Evolutionary conservation across 92 coral and sea anemone genomes (phyloP), one percentile per base, ranked within the genome.

Genomic region (Phenganax stokvisi): DNA sequence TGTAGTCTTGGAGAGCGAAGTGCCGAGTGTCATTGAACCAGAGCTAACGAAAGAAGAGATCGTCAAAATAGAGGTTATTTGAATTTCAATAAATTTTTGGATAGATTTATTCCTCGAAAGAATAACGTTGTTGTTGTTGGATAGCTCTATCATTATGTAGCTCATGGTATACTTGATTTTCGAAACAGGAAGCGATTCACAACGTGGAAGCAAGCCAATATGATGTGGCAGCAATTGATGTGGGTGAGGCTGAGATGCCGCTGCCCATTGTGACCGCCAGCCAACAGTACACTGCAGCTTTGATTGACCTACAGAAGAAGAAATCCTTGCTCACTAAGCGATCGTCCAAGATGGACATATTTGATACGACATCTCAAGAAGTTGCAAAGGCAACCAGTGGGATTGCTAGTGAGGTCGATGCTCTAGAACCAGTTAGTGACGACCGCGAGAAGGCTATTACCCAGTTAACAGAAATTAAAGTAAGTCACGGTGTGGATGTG

Each of bases 1-100:
- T 69, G 85, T 84, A 47, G 92, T 81, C 81, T 89, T 94, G 74
- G 98, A 94, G 65, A 88, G 85, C 28, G 97, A 94, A 85, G 89
- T 94, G 3, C 87, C 86, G 57, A 85, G 89, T 66, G 98, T 96
- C 52, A 84, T 88, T 82, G 97, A 94, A 72, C 86, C 88, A 31
- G 97, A 87, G 77, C 86, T 90, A 83, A 92, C 96, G 52, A 90
- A 89, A 80, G 98, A 90, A 17, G 98, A 94, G 37, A 77, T 94
- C 12, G 86, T 79, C 59, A 88, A 85, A 57, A 91, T 90, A 54
- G 97, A 94, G 71, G 92, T 84, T 53, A 58, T 90, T 86, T 78
- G 15, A 6, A 28, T 0, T n/a, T 31, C 6, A 12, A 15, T 79
- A n/a, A 25, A 30, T 30, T 37, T 37, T 37, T 37, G 47, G 5